phyloP scores from a whole-genome alignment of 2,797 vertebrate species.

The Valencia hispanica region DNA sequence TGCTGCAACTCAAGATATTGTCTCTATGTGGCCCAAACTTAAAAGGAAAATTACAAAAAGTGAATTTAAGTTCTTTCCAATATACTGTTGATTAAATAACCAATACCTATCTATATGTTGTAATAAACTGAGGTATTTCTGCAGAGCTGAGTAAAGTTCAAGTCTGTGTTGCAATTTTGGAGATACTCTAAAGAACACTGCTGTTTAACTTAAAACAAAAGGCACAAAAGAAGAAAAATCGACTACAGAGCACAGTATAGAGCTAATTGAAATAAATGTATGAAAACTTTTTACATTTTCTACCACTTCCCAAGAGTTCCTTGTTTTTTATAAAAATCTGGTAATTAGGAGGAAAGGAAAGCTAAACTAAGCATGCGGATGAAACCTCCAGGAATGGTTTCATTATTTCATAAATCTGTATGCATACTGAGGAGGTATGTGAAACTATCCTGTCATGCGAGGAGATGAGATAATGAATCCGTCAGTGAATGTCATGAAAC shows the following conservation, averaged over 20 bases:
- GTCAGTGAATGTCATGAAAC: constrained; percentile 78
- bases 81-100: constrained; percentile 40
- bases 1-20: constrained; percentile 22
- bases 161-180: constrained; percentile 5
- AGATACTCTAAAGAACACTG: constrained; percentile 2
- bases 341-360: constrained; percentile 25
- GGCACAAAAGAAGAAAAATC: neutral
- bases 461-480: constrained; percentile 84
- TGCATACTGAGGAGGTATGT: neutral
- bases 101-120: constrained; percentile 31
- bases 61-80: constrained; percentile 24
- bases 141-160: constrained; percentile 15
- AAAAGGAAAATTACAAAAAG: constrained; percentile 4
- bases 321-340: constrained; percentile 1
- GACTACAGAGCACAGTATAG: neutral
- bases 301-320: neutral
- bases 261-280: neutral
- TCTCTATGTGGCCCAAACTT: constrained; percentile 37
- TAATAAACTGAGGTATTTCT: constrained; percentile 32
- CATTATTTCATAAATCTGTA: constrained; percentile 33
- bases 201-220: constrained; percentile 11
- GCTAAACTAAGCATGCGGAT: neutral
- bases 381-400: neutral
- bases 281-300: neutral
- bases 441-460: constrained; percentile 59